Base-by-base conservation (phyloP, 2,888 invertebrate species). In the Brassicogethes aeneus region DNA sequence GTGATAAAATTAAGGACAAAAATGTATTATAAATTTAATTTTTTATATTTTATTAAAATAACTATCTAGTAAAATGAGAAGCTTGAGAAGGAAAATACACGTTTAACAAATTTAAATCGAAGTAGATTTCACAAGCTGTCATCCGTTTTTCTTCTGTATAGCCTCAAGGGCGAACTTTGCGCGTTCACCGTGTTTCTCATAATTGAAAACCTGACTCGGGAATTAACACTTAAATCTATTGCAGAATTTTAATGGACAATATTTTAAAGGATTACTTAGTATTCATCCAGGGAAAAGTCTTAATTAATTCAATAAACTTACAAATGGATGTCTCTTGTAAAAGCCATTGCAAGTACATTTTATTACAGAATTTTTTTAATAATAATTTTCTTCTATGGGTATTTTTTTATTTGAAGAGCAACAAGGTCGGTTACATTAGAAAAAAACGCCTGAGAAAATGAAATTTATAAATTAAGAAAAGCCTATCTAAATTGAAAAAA, bases 201-300 rank as follows among this genome's bases (percentile, higher is more conserved):
- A 55, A 55, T 55, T 55, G 53, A 53, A 54, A 49, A 54, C 52
- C 50, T 51, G 46, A 49, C 50, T 51, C 43, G 54, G 52, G 54
- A 55, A 54, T 55, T 53, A 53, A 47, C 50, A 50, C 52, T 48
- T 52, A 53, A 56, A 53, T 56, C 52, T 56, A 56, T 56, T 53
- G 52, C 53, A 47, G 56, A 54, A 55, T 56, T 54, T 56, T 55
- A 56, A 56, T 56, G 55, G 52, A 51, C 48, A 50, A 52, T 50
- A 51, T 54, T 52, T 53, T 51, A 51, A 48, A 50, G 48, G 54
- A 55, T 51, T 54, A 47, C 52, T 54, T 52, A 51, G 51, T 50
- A 53, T 53, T 54, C 55, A 48, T 43, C 47, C 47, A 41, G 48
- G 52, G 51, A 53, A 41, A 52, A 47, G 49, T 51, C 54, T 50